phyloP scores from a whole-genome alignment of 1,140 invertebrate species.

The Calephelis nemesis region DNA sequence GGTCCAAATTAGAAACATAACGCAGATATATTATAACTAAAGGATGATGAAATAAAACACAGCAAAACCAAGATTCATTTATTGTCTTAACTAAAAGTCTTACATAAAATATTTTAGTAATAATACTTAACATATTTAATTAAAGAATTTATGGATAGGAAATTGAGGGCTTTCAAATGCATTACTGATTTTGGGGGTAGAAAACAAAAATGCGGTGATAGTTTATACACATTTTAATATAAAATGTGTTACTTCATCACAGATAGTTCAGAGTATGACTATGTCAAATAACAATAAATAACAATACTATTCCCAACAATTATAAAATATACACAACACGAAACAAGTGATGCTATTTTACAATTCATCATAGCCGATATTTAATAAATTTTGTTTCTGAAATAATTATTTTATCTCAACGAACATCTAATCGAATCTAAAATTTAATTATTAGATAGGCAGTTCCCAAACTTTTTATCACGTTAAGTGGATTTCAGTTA shows the following conservation, averaged over 20 bases:
- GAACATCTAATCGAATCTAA: too few species aligned
- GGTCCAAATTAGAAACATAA: too few species aligned
- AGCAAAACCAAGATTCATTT: slow-evolving; percentile 65
- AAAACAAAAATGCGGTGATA: slow-evolving; percentile 61
- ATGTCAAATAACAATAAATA: slow-evolving; percentile 20
- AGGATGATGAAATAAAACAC: slow-evolving; percentile 50
- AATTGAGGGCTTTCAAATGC: slow-evolving; percentile 24
- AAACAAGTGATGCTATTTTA: too few species aligned
- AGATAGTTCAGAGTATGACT: slow-evolving; percentile 40
- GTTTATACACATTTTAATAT: slow-evolving; percentile 72
- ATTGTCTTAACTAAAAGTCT: slow-evolving; percentile 41
- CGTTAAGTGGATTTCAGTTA: too few species aligned
- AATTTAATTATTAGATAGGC: too few species aligned
- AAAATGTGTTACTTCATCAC: slow-evolving; percentile 69
- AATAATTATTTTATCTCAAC: too few species aligned
- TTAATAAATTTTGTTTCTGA: too few species aligned
- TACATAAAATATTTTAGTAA: slow-evolving; percentile 9
- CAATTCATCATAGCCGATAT: too few species aligned
- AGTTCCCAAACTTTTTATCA: too few species aligned
- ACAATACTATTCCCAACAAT: slow-evolving; percentile 3
- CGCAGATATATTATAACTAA: slow-evolving; percentile 1
- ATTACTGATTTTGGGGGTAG: slow-evolving; percentile 27
- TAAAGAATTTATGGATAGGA: neutral
- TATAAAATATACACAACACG: neutral
- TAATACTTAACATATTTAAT: slow-evolving; percentile 8